phyloP scores from a whole-genome alignment of 2,888 invertebrate genomes.

The Caenorhabditis sp. region DNA sequence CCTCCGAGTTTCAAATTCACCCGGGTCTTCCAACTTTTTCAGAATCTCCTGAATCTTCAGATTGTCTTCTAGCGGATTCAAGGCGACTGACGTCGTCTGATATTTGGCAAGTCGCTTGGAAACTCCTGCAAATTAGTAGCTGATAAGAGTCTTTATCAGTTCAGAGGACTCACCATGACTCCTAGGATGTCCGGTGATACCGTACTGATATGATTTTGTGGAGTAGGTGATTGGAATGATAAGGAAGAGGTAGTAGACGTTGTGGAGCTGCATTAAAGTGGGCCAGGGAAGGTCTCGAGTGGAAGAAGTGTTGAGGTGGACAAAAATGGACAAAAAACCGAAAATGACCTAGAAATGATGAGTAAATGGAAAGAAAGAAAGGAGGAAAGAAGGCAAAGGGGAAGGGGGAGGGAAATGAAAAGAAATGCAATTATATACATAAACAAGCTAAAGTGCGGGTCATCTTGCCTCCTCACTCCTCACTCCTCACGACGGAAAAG shows the following conservation, averaged over 20 bases:
- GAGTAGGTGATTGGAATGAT: conserved; percentile 3
- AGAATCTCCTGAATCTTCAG: conserved; percentile 40
- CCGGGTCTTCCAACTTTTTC: conserved; percentile 43
- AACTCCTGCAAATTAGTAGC: conserved; percentile 17
- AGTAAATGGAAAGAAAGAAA: conserved; percentile 29
- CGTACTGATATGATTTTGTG: conserved; percentile 36
- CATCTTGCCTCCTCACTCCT: conserved; percentile 34
- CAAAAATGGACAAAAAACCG: conserved; percentile 29
- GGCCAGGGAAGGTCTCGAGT: no score
- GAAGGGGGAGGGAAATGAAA: conserved; percentile 1
- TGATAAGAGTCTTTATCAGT: no score
- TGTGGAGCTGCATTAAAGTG: conserved; percentile 38
- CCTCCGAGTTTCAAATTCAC: conserved; percentile 21
- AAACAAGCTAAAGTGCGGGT: conserved; percentile 64
- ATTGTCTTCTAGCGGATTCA: conserved; percentile 38
- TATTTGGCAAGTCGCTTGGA: conserved; percentile 30
- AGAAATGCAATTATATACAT: conserved; percentile 61
- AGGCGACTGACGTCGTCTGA: conserved; percentile 31
- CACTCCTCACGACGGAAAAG: conserved; percentile 29
- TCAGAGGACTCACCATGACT: conserved; percentile 15
- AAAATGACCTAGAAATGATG: conserved; percentile 48
- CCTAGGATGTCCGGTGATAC: conserved; percentile 22
- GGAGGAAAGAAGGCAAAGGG: neutral
- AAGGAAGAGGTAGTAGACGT: conserved; percentile 34
- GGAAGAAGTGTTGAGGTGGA: neutral